Conservation (phyloP, 1,140 invertebrate genomes). For the Thrips palmi region DNA sequence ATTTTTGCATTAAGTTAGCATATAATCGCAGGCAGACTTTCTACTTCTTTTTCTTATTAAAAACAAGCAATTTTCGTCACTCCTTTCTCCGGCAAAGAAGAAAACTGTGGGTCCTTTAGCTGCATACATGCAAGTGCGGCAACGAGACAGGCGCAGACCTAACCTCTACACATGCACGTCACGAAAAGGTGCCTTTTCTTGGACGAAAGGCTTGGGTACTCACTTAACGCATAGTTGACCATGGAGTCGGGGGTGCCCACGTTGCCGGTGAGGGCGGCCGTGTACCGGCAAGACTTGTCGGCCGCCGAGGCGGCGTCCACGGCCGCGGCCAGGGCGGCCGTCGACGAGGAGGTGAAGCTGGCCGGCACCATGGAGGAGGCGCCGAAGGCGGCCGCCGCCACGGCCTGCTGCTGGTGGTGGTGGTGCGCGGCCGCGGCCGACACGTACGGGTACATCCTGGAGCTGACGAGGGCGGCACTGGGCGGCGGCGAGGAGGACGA, state of each 20-base stretch:
- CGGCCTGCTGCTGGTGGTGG: conserved; percentile 46
- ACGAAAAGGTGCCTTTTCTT: too few species aligned
- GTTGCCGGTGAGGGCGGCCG: conserved; percentile 39
- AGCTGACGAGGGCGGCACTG: conserved; percentile 25
- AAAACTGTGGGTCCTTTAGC: too few species aligned
- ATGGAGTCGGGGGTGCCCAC: conserved; percentile 48
- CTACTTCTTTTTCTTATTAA: too few species aligned
- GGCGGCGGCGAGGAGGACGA: conserved; percentile 31
- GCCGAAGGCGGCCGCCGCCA: conserved; percentile 40
- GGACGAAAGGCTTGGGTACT: too few species aligned
- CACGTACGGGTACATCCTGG: conserved; percentile 45
- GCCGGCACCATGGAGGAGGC: conserved; percentile 44
- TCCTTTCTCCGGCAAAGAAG: too few species aligned
- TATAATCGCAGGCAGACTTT: too few species aligned
- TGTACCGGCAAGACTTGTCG: conserved; percentile 64
- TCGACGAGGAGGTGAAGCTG: conserved; percentile 28
- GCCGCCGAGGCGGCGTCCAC: conserved; percentile 30
- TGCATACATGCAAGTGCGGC: too few species aligned
- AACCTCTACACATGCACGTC: too few species aligned
- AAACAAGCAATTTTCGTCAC: too few species aligned
- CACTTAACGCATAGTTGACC: too few species aligned
- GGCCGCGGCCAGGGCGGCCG: conserved; percentile 37
- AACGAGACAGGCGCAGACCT: too few species aligned
- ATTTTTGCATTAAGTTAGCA: too few species aligned
- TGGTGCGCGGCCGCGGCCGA: conserved; percentile 46